phyloP scores from a whole-genome alignment of 2,888 invertebrate species.

The Oxystoma pomonae region DNA sequence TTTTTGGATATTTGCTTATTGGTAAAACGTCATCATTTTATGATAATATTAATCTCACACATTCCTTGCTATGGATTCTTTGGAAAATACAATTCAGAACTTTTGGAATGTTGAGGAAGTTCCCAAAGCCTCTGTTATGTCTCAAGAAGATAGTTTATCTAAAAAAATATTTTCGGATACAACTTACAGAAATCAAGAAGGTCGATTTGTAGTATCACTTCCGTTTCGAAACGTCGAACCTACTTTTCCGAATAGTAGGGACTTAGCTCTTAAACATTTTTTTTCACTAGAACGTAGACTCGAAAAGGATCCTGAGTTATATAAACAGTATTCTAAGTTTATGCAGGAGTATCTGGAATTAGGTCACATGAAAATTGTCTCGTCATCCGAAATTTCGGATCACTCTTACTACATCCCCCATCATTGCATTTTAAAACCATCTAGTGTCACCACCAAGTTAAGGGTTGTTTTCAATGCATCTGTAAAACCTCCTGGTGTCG shows the following conservation, averaged over 20 bases:
- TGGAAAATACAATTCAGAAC: neutral
- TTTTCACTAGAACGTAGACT: conserved; percentile 13
- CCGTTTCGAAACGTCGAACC: conserved; percentile 14
- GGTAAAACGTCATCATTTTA: neutral
- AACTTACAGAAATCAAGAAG: conserved; percentile 5
- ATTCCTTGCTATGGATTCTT: neutral
- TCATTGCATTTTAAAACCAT: conserved; percentile 4
- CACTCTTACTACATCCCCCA: conserved; percentile 6
- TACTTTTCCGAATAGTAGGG: conserved; percentile 1
- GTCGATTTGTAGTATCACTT: conserved; percentile 14
- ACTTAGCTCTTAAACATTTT: conserved; percentile 11
- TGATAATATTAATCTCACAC: neutral
- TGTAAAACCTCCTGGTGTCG: neutral
- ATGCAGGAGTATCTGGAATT: conserved; percentile 11
- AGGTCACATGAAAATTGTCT: conserved; percentile 9
- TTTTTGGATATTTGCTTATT: neutral
- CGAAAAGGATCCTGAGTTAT: conserved; percentile 4
- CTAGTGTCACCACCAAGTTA: neutral
- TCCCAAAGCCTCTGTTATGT: neutral
- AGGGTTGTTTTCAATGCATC: conserved; percentile 6
- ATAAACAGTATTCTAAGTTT: conserved; percentile 7
- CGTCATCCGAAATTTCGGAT: neutral
- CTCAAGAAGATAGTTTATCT: conserved; percentile 13
- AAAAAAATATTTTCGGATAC: conserved; percentile 13
- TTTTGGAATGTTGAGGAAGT: conserved; percentile 16